Evolutionary conservation across 2,797 vertebrate genomes (phyloP).

Genomic region (Eospalax fontanierii): DNA sequence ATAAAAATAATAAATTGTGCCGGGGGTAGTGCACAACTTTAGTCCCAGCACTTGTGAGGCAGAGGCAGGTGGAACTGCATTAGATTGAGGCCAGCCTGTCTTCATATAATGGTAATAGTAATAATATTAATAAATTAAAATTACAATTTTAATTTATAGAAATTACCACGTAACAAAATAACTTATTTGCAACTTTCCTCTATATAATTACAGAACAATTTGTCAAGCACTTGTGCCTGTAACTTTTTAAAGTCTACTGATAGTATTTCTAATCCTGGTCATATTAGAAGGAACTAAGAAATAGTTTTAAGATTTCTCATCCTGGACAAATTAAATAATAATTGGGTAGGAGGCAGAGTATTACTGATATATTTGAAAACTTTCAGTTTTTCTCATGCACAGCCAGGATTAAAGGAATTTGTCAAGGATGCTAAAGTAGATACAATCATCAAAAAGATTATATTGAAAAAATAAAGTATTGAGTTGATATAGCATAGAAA

Average conservation of each 20-base stretch:
- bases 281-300: background rate
- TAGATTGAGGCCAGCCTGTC: too few species aligned
- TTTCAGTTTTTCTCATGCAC: background rate
- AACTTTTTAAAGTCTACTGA: background rate
- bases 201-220: background rate
- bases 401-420: background rate
- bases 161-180: slow-evolving; percentile 59
- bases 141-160: slow-evolving; percentile 29
- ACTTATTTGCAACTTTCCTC: slow-evolving; percentile 19
- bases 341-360: background rate
- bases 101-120: background rate
- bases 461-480: slow-evolving; percentile 19
- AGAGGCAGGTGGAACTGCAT: too few species aligned
- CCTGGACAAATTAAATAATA: background rate
- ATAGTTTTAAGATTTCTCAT: background rate
- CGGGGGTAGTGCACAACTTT: too few species aligned
- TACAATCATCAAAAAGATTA: slow-evolving; percentile 8
- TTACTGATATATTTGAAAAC: background rate
- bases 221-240: background rate
- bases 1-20: too few species aligned
- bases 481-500: background rate
- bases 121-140: too few species aligned
- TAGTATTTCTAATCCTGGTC: background rate
- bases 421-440: background rate
- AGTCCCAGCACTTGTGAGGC: too few species aligned